Base-by-base conservation (phyloP, 1,140 invertebrate species). In the Bombus terrestris region DNA sequence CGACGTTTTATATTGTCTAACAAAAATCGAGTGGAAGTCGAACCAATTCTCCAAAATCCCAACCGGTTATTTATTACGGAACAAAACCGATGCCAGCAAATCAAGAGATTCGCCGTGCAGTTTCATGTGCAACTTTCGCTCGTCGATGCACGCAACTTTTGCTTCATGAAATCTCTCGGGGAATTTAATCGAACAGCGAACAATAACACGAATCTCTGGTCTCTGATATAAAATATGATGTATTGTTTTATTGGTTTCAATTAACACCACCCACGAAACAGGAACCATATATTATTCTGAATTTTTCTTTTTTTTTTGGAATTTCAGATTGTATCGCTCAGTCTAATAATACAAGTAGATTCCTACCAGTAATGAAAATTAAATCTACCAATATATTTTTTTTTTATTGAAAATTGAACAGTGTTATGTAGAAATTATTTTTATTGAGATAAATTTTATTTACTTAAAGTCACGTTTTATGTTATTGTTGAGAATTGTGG, bases 31-130 rank as follows among this genome's bases (percentile, higher is more conserved):
- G 47, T 76, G 37, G 74, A 53, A 76, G 25, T 57, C 74, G 74
- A 28, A 76, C 47, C 47, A 76, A 76, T 76, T 76, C 47, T 76
- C 47, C 47, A 76, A 76, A 76, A 76, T 76, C 74, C 47, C 47
- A 18, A 4, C 35, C 5, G 35, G 47, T 76, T 76, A 76, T 76
- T 76, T 76, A 76, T 76, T 39, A 76, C 47, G 47, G 74, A 59
- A 39, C 15, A 37, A 59, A 76, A 59, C 25, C 74, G 47, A 76
- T 76, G 47, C 47, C 35, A 37, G 74, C 47, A 35, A 57, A 76
- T 76, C 74, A 41, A 37, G 32, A 6, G 73, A 41, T 41, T 15
- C 72, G 18, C 12, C n/a, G 41, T 32, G 41, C 41, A 74, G 72
- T 74, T 74, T 74, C 47, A 35, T 12, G 37, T 4, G 39, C 39